Evolutionary conservation across 2,113 vertebrate species (phyloP).

Genomic region (Ceyx margarethae): DNA sequence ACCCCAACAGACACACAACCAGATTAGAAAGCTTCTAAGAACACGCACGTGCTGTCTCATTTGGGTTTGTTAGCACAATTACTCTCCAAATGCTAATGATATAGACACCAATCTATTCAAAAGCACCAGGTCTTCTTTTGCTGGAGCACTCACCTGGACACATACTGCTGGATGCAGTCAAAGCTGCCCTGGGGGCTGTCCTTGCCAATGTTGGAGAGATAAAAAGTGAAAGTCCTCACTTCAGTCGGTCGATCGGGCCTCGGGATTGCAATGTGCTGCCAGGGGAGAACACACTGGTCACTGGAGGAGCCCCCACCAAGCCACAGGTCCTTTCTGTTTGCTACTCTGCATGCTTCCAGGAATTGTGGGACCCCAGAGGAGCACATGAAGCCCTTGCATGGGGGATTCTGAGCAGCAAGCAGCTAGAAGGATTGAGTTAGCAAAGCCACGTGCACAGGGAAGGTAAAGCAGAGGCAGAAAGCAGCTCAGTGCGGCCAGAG

Average conservation of each 20-base stretch:
- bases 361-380: background rate
- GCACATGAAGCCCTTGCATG: rapidly evolving
- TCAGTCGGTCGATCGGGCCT: conserved; percentile 81
- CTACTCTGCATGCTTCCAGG: background rate
- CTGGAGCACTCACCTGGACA: conserved; percentile 83
- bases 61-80: background rate
- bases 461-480: background rate
- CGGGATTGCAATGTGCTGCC: conserved; percentile 91
- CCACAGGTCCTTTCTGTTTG: too few relatives aligned
- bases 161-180: conserved; percentile 95
- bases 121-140: background rate
- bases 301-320: rapidly evolving
- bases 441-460: rapidly evolving
- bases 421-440: background rate
- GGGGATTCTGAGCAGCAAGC: background rate
- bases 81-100: background rate
- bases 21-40: background rate
- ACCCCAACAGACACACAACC: background rate
- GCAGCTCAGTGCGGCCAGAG: background rate
- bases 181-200: conserved; percentile 97
- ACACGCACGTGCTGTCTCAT: background rate
- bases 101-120: background rate
- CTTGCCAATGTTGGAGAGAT: conserved; percentile 93
- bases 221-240: conserved; percentile 87
- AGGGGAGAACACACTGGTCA: background rate